Base-by-base conservation (phyloP, 2,888 invertebrate species). In the Thumatha senex region DNA sequence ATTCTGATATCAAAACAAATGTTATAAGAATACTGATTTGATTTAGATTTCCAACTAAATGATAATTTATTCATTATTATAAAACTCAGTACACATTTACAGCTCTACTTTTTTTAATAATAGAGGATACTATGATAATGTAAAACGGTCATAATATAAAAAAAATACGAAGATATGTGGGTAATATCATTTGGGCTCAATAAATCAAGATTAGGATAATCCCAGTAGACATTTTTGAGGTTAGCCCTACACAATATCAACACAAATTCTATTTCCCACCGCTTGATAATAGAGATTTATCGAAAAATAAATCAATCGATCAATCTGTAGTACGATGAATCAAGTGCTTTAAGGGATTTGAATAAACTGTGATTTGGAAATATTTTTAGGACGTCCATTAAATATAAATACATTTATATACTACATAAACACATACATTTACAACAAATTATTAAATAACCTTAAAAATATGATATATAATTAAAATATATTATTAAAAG, bases 121-220 rank as follows among this genome's bases (percentile, higher is more conserved):
- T 11, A 40, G 18, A 4, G 2, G 18, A 13, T 40, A 40, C 12
- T 11, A 5, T 14, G 36, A 4, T 13, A 36, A 10, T 36, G 36
- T 36, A 36, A 14, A 36, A 36, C 36, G 40, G 24, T 40, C 24
- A 40, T 24, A 40, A 24, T 10, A 40, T 24, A 40, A 24, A 9
- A 36, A 36, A 15, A 36, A 15, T 13, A 7, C 36, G 13, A 9
- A 14, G 36, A 14, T 36, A 14, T 36, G 36, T 15, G n/a, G 11
- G 18, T 24, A 24, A 14, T 34, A 38, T 33, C 36, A n/a, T 38
- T 35, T 39, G 10, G 15, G 12, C n/a, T 30, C 31, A 15, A 48
- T 48, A 48, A 48, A 43, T 48, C 48, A 48, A 38, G 48, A 42
- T 48, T 42, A 39, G 12, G 18, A 31, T 48, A 48, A 48, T 48